phyloP scores from a whole-genome alignment of 2,113 vertebrate genomes.

The Thamnophis sirtalis region DNA sequence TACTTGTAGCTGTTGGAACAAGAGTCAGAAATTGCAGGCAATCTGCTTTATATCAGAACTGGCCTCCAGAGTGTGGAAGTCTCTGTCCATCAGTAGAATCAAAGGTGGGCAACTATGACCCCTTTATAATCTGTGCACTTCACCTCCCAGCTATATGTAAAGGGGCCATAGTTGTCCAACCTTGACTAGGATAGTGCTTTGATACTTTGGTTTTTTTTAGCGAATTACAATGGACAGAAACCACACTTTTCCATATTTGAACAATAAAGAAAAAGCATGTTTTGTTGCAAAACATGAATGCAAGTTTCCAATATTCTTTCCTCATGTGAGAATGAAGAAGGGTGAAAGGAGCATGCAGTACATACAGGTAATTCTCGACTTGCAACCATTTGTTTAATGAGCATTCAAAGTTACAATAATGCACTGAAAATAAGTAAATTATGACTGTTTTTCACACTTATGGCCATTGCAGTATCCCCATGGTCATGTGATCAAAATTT shows the following conservation, averaged over 20 bases:
- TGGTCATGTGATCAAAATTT: not conserved
- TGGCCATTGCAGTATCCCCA: not conserved
- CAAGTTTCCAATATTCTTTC: not conserved
- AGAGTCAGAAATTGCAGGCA: not conserved
- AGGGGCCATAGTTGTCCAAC: not conserved
- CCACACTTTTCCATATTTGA: not conserved
- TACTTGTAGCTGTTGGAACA: not conserved
- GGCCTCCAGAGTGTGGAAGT: not conserved
- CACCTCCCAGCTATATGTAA: not conserved
- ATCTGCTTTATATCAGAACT: not conserved
- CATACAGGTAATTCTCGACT: not conserved
- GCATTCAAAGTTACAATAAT: not conserved
- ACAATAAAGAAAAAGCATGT: not conserved
- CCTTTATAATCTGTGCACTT: too few relatives aligned
- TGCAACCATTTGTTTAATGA: not conserved
- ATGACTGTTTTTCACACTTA: not conserved
- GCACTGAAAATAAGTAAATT: not conserved
- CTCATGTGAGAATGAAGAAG: not conserved
- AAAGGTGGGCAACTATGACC: too few relatives aligned
- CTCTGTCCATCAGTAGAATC: not conserved
- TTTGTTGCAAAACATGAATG: not conserved
- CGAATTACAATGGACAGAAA: not conserved
- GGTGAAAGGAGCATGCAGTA: not conserved
- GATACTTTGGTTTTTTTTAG: not conserved
- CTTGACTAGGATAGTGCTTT: not conserved